Evolutionary conservation across 53 echinoderm and acorn worm genomes (phyloP).

Genomic region (Echinarachnius parma): DNA sequence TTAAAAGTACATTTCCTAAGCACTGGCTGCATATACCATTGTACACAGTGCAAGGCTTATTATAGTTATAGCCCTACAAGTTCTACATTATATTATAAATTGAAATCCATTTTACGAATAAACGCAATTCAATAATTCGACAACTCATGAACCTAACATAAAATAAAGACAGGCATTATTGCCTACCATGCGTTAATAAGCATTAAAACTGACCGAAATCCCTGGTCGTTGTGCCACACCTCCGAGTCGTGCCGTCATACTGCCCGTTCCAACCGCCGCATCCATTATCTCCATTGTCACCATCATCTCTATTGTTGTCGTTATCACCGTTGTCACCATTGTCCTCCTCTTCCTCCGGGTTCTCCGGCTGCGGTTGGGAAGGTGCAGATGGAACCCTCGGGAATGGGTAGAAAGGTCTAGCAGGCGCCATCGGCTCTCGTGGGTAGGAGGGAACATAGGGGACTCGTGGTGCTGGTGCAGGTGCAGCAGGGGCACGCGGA

Average conservation of each 20-base stretch:
- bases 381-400: no score
- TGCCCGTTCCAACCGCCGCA: conserved; percentile 30
- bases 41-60: no score
- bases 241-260: conserved; percentile 20
- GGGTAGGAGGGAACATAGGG: no score
- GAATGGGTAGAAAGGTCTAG: no score
- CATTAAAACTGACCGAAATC: conserved; percentile 22
- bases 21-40: no score
- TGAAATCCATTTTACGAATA: background rate
- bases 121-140: background rate
- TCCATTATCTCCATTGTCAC: conserved; percentile 38
- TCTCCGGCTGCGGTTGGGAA: background rate
- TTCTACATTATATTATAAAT: background rate
- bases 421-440: no score
- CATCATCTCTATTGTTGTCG: background rate
- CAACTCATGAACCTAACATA: background rate
- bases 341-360: background rate
- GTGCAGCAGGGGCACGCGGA: background rate
- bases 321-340: no score
- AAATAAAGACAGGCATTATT: background rate
- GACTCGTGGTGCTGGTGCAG: conserved; percentile 2
- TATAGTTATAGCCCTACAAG: no score
- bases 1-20: no score
- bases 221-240: conserved; percentile 20
- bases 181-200: no score